A percentile compares a stretch with the other conserved stretches of the same genome.
Evolutionary conservation across 1,140 invertebrate genomes (phyloP).

Genomic region (Bombus haemorrhoidalis): DNA sequence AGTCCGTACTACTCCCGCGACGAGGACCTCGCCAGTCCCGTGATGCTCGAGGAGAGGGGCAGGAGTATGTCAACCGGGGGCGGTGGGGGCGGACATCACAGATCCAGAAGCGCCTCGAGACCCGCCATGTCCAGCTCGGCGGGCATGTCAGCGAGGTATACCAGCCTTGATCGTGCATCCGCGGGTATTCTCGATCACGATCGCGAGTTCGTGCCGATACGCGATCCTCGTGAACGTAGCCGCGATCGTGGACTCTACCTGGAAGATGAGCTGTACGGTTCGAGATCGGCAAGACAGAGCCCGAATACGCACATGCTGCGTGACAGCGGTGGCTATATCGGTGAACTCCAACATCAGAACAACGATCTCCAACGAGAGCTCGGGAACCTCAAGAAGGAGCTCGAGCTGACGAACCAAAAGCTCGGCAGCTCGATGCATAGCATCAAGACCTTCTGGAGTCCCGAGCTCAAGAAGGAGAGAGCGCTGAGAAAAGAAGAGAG

Average conservation of each 20-base stretch:
- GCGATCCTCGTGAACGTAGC: conserved; percentile 87
- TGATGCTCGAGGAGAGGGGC: conserved; percentile 86
- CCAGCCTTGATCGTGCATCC: conserved; percentile 89
- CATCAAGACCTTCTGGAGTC: conserved; percentile 99
- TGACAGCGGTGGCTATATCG: conserved; percentile 87
- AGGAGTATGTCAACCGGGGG: conserved; percentile 85
- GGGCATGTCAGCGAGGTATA: conserved; percentile 86
- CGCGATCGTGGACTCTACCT: conserved; percentile 86
- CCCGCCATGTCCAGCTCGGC: conserved; percentile 83
- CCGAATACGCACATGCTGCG: conserved; percentile 85
- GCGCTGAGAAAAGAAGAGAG: conserved; percentile 98
- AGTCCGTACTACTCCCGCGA: conserved; percentile 88
- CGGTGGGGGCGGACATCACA: conserved; percentile 83
- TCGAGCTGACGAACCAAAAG: conserved; percentile 98
- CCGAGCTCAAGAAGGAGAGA: conserved; percentile 98
- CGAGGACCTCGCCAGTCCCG: conserved; percentile 88
- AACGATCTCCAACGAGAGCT: conserved; percentile 97
- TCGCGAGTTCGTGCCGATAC: conserved; percentile 91
- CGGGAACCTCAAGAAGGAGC: conserved; percentile 97
- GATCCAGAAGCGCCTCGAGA: conserved; percentile 85
- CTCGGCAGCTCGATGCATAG: conserved; percentile 99
- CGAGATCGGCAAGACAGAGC: conserved; percentile 89
- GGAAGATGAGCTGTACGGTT: conserved; percentile 89
- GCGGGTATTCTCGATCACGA: conserved; percentile 86
- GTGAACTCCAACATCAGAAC: conserved; percentile 97